A percentile compares a stretch with the other conserved stretches of the same genome.
Conservation (phyloP, 2,888 invertebrate species). For the Macrophya annulata region DNA sequence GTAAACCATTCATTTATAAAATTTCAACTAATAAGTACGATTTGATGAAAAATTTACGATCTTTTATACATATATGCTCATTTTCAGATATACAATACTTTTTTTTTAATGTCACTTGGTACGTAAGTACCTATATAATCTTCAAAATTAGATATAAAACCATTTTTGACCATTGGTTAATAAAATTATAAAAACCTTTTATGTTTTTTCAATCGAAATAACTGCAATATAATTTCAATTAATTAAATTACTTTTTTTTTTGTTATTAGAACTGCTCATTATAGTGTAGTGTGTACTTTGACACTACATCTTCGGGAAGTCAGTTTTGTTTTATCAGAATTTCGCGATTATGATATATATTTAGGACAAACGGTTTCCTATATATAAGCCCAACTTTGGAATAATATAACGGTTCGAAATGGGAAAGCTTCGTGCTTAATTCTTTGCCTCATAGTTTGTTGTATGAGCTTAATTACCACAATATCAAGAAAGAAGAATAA, state of each 20-base stretch:
- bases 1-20: background rate
- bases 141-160: background rate
- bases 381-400: background rate
- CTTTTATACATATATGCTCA: background rate
- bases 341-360: background rate
- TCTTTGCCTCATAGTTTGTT: background rate
- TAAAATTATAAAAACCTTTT: no score
- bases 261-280: background rate
- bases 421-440: background rate
- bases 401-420: background rate
- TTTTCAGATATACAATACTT: background rate
- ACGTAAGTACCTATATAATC: background rate
- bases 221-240: background rate
- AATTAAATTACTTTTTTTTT: no score
- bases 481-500: background rate
- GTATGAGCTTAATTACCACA: background rate
- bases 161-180: background rate
- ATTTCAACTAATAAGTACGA: background rate
- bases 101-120: no score
- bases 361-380: background rate
- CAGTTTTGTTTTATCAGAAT: background rate
- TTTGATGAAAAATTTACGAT: slow-evolving; percentile 10
- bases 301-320: background rate
- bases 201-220: background rate
- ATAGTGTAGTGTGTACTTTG: no score